Base-by-base conservation (phyloP, 1,140 invertebrate species). In the Cardiocondyla obscurior region DNA sequence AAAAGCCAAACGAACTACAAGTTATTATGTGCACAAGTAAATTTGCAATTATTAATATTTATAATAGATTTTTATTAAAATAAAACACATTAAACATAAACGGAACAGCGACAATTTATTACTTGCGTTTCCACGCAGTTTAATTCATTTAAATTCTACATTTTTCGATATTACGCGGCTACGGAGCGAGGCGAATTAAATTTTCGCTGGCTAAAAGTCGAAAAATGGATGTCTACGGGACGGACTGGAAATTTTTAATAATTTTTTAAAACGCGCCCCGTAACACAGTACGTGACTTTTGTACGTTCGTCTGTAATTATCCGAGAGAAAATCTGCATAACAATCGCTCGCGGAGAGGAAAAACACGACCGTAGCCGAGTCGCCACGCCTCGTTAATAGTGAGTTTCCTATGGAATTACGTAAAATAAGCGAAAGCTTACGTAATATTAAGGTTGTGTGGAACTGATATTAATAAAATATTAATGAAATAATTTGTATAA, bases 371-470 rank as follows among this genome's bases (percentile, higher is more conserved):
- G 33, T 36, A 83, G 55, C 82, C 60, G 74, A 84, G 55, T 84
- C 82, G 82, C 58, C 55, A 44, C 42, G 72, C 64, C 74, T 84
- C 60, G 30, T 57, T 82, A 88, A 65, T 88, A 90, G 79, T 91
- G 86, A 87, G 77, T 89, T n/a, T 90, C 85, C 89, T 90, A 90
- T 84, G 90, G 86, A 90, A 89, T 90, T 90, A 92, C 86, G 90
- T 90, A 93, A 92, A 92, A 89, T 88, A 94, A 93, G 93, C 93
- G 89, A 92, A 94, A 93, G 92, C 93, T 94, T 91, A 91, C 91
- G 86, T 93, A 84, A 90, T 91, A 91, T 92, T 86, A 91, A 92
- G 85, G 89, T 79, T 79, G 60, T 90, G 82, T 90, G 87, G 84
- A 91, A 91, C 81, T 89, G 83, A 90, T 90, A 92, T 90, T 91